Evolutionary conservation across 2,113 vertebrate genomes (phyloP).

Genomic region (Saccopteryx bilineata): DNA sequence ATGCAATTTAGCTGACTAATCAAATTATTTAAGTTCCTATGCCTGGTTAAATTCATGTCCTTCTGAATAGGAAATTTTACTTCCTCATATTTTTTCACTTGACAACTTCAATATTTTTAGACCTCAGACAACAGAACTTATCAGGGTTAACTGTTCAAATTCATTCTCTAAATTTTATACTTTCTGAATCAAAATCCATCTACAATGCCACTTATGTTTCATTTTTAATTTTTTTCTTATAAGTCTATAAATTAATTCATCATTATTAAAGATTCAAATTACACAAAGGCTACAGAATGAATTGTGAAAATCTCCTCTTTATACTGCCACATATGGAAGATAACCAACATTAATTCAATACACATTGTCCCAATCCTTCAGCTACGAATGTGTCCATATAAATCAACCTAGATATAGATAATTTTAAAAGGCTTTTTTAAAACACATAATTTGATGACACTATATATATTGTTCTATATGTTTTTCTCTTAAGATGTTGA

Average conservation of each 20-base stretch:
- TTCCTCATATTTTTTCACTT: slow-evolving; percentile 26
- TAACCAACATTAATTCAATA: background rate
- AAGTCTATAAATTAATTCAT: slow-evolving; percentile 33
- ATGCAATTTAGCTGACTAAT: slow-evolving; percentile 30
- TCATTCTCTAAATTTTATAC: slow-evolving; percentile 14
- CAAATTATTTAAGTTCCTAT: slow-evolving; percentile 56
- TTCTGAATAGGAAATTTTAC: slow-evolving; percentile 15
- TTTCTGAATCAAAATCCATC: slow-evolving; percentile 49
- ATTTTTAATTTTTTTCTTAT: slow-evolving; percentile 16
- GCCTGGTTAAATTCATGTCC: slow-evolving; percentile 1
- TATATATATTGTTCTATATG: background rate
- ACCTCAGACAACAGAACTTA: background rate
- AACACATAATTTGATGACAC: background rate
- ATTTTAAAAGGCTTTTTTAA: background rate
- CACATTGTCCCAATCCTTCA: background rate
- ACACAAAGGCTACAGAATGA: slow-evolving; percentile 31
- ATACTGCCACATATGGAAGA: background rate
- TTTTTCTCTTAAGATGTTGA: background rate
- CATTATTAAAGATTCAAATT: slow-evolving; percentile 47
- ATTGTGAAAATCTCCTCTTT: slow-evolving; percentile 20
- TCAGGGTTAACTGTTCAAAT: slow-evolving; percentile 1
- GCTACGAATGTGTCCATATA: background rate
- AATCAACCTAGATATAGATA: background rate
- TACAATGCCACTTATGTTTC: background rate
- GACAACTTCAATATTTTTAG: background rate